Percentiles rank a stretch among this genome's conserved stretches.
Conservation (phyloP, 2,888 invertebrate species). For the Erebia aethiops region DNA sequence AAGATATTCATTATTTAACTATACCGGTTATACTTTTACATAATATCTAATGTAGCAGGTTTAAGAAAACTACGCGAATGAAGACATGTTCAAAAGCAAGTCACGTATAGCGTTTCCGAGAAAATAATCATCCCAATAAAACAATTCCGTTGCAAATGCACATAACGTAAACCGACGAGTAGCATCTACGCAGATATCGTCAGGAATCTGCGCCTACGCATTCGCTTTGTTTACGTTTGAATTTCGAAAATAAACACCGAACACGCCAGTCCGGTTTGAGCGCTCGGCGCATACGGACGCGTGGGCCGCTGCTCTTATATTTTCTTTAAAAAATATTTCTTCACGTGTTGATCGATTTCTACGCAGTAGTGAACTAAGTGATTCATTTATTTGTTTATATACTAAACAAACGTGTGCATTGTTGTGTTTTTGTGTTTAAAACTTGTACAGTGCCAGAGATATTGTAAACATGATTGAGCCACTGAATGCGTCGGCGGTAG, state of each 20-base stretch:
- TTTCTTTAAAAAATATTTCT: conserved; percentile 28
- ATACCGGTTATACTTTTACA: no score
- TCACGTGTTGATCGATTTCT: conserved; percentile 19
- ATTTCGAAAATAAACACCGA: conserved; percentile 49
- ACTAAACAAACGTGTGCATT: conserved; percentile 38
- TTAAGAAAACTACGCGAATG: background rate
- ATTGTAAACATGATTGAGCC: conserved; percentile 52
- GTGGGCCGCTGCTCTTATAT: conserved; percentile 37
- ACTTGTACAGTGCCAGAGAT: conserved; percentile 14
- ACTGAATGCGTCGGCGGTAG: conserved; percentile 51
- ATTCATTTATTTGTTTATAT: conserved; percentile 32
- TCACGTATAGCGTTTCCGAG: background rate
- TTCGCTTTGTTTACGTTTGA: conserved; percentile 56
- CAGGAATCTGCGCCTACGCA: conserved; percentile 45
- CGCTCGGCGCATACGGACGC: conserved; percentile 56
- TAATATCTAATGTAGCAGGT: no score
- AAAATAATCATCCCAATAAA: conserved; percentile 3
- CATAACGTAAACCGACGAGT: conserved; percentile 24
- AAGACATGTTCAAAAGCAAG: conserved; percentile 1
- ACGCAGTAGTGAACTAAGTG: conserved; percentile 37
- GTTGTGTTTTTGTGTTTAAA: conserved; percentile 12
- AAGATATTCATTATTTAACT: no score
- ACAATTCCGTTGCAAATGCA: conserved; percentile 18
- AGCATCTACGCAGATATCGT: conserved; percentile 36
- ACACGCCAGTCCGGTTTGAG: conserved; percentile 53